Percentiles rank a stretch among this genome's conserved stretches.
phyloP scores from a whole-genome alignment of 1,140 invertebrate species.

The Homalodisca vitripennis region DNA sequence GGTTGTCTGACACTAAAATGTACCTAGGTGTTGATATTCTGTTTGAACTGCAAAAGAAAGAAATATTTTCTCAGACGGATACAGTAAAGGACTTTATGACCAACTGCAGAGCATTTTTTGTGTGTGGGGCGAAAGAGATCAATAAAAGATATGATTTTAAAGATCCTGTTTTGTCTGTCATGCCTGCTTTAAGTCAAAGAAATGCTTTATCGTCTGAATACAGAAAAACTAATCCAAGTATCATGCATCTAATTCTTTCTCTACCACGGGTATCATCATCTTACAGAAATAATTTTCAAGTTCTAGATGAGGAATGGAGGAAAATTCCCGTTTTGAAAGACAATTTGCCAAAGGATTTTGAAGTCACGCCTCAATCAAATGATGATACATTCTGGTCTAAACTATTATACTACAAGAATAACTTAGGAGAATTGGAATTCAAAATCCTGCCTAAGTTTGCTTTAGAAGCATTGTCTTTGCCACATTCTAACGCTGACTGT shows the following conservation, averaged over 20 bases:
- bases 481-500: too few relatives aligned
- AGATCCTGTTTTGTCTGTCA: neutral
- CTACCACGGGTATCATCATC: neutral
- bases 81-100: slow-evolving; percentile 10
- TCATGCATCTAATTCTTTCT: too few relatives aligned
- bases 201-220: too few relatives aligned
- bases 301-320: neutral
- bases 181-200: neutral
- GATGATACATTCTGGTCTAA: too few relatives aligned
- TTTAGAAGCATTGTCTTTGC: too few relatives aligned
- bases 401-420: too few relatives aligned
- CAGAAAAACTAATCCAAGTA: too few relatives aligned
- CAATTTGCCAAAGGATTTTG: too few relatives aligned
- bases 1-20: slow-evolving; percentile 17
- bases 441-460: too few relatives aligned
- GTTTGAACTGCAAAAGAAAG: slow-evolving; percentile 29
- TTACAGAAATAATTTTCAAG: neutral
- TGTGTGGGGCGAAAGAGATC: neutral
- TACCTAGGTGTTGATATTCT: slow-evolving; percentile 32
- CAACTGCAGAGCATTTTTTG: neutral
- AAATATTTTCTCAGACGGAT: slow-evolving; percentile 26
- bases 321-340: too few relatives aligned
- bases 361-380: too few relatives aligned
- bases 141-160: neutral
- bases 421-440: too few relatives aligned